Percentiles rank a stretch among this genome's conserved stretches.
Evolutionary conservation across 2,888 invertebrate genomes (phyloP).

Genomic region (Harpagoxenus sublaevis): DNA sequence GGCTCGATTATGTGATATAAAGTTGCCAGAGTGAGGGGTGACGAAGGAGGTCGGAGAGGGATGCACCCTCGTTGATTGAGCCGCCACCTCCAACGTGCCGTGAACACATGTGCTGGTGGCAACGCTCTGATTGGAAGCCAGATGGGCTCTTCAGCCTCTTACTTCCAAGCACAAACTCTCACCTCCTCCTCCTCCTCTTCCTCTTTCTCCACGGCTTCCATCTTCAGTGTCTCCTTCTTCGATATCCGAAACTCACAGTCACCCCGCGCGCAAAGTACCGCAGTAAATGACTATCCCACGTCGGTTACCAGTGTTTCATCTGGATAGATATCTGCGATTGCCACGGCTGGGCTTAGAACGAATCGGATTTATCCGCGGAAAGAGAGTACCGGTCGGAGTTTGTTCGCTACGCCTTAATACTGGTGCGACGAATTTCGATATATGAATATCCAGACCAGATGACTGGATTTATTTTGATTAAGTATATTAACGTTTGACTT

Average conservation of each 20-base stretch:
- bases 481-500: constrained; percentile 9
- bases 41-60: constrained; percentile 73
- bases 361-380: constrained; percentile 40
- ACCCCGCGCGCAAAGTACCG: constrained; percentile 58
- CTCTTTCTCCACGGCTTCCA: constrained; percentile 12
- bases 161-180: constrained; percentile 66
- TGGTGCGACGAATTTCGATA: background rate
- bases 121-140: constrained; percentile 83
- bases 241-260: constrained; percentile 71
- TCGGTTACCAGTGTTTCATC: constrained; percentile 55
- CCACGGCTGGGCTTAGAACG: constrained; percentile 55
- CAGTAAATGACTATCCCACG: constrained; percentile 50
- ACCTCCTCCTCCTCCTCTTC: constrained; percentile 26
- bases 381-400: constrained; percentile 30
- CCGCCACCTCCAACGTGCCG: constrained; percentile 78
- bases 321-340: constrained; percentile 50
- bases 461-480: constrained; percentile 13
- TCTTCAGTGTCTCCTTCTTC: constrained; percentile 44
- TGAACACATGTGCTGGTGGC: constrained; percentile 83
- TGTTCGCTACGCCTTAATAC: constrained; percentile 6
- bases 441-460: no score
- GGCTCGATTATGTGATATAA: constrained; percentile 81
- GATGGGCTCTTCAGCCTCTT: constrained; percentile 82
- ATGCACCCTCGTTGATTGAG: constrained; percentile 81
- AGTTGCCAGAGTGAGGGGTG: constrained; percentile 74